Conservation (phyloP, 1,140 invertebrate genomes). For the Drosophila biarmipes region DNA sequence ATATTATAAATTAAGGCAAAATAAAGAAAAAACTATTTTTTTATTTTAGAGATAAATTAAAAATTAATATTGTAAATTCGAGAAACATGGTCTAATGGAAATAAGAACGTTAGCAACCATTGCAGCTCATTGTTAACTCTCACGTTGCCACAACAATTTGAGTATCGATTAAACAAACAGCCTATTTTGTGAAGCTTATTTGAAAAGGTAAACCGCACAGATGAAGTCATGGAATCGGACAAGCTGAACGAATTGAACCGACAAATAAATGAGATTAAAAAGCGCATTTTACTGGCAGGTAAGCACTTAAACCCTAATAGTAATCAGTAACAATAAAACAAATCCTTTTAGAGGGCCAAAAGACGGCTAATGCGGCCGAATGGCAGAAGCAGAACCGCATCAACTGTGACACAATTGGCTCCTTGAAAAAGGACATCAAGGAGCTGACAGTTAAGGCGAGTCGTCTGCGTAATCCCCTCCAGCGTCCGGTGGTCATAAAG, state of each 20-base stretch:
- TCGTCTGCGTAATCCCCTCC: slow-evolving; percentile 77
- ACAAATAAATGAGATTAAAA: slow-evolving; percentile 92
- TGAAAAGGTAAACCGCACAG: background rate
- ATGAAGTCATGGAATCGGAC: slow-evolving; percentile 85
- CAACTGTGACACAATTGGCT: slow-evolving; percentile 88
- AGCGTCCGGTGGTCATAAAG: slow-evolving; percentile 71
- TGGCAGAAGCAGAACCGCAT: slow-evolving; percentile 90
- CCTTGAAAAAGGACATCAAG: slow-evolving; percentile 90
- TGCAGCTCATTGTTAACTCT: background rate
- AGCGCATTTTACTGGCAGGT: slow-evolving; percentile 92
- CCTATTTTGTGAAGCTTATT: background rate
- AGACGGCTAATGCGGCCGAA: slow-evolving; percentile 92
- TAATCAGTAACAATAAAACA: background rate
- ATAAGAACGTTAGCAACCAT: slow-evolving; percentile 1
- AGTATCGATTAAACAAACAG: slow-evolving; percentile 60
- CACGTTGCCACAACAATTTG: slow-evolving; percentile 53
- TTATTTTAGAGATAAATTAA: background rate
- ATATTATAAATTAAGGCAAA: background rate
- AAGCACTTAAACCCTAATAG: slow-evolving; percentile 20
- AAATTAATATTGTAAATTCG: background rate
- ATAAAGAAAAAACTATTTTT: background rate
- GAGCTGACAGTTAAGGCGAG: slow-evolving; percentile 87
- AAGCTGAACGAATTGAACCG: slow-evolving; percentile 88
- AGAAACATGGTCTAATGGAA: background rate
- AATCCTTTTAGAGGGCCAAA: slow-evolving; percentile 89